Evolutionary conservation across 2,113 vertebrate genomes (phyloP).

Genomic region (Aspiorhynchus laticeps): DNA sequence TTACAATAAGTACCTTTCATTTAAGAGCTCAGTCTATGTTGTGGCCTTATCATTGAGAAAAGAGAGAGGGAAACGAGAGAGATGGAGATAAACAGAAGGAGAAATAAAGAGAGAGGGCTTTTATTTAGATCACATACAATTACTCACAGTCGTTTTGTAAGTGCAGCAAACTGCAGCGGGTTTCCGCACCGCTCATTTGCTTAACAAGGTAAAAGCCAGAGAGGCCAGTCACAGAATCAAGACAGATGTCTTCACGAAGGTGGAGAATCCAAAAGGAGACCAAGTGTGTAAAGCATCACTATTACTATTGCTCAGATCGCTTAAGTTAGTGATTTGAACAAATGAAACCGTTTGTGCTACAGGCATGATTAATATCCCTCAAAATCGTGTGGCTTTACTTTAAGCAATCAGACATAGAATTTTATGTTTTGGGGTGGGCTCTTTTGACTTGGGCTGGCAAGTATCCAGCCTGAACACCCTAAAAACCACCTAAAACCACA

Average conservation of each 20-base stretch:
- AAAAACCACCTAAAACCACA: not conserved
- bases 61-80: slow-evolving; percentile 63
- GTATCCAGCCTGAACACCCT: not conserved
- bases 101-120: slow-evolving; percentile 68
- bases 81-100: slow-evolving; percentile 29
- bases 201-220: slow-evolving; percentile 68
- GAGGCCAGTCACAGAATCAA: slow-evolving; percentile 38
- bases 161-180: slow-evolving; percentile 76
- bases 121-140: slow-evolving; percentile 74
- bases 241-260: slow-evolving; percentile 31
- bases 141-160: slow-evolving; percentile 72
- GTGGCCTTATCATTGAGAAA: slow-evolving; percentile 78
- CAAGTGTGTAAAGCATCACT: slow-evolving; percentile 5
- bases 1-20: slow-evolving; percentile 86
- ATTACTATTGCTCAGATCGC: not conserved
- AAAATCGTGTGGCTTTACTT: not conserved
- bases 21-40: slow-evolving; percentile 78
- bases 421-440: not conserved
- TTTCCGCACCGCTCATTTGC: slow-evolving; percentile 80
- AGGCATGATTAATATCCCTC: not conserved
- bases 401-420: not conserved
- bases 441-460: not conserved
- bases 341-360: not conserved
- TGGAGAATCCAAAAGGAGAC: not conserved
- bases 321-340: not conserved